phyloP scores from a whole-genome alignment of 2,888 invertebrate genomes.

The Drosophila gaucha region DNA sequence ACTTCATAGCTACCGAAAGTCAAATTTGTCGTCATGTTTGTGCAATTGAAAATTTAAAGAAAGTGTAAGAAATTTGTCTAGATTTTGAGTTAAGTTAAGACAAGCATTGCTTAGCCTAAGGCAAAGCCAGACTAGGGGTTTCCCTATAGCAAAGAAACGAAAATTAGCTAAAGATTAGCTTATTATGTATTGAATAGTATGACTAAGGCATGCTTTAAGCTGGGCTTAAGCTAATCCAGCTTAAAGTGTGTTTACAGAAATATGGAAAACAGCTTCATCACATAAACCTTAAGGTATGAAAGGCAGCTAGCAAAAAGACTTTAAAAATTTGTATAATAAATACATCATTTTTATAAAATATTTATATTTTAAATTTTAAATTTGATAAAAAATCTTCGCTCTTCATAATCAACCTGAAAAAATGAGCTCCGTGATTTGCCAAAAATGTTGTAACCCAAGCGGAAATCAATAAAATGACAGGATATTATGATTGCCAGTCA shows the following conservation, averaged over 20 bases:
- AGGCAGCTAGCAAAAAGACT: too few relatives aligned
- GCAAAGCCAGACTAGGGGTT: neutral
- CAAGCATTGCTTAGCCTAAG: neutral
- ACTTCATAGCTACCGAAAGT: constrained; percentile 11
- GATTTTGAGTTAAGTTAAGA: constrained; percentile 4
- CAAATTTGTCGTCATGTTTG: constrained; percentile 6
- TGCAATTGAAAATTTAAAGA: constrained; percentile 1
- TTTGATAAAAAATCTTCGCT: too few relatives aligned
- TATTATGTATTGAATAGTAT: neutral
- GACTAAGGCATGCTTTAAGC: neutral
- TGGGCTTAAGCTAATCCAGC: neutral
- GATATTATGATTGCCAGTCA: constrained; percentile 26
- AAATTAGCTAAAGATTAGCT: neutral
- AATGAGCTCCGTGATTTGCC: too few relatives aligned
- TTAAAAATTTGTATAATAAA: neutral
- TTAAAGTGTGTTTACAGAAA: neutral
- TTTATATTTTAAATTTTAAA: too few relatives aligned
- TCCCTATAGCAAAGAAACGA: neutral
- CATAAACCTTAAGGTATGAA: too few relatives aligned
- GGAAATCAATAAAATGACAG: constrained; percentile 31
- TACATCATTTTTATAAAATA: too few relatives aligned
- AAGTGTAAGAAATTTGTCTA: constrained; percentile 16
- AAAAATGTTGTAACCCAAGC: neutral
- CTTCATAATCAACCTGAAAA: too few relatives aligned
- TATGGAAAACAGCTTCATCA: neutral